Evolutionary conservation across 2,888 invertebrate genomes (phyloP), one percentile per base, ranked within the genome.

Genomic region (Netelia virgata): DNA sequence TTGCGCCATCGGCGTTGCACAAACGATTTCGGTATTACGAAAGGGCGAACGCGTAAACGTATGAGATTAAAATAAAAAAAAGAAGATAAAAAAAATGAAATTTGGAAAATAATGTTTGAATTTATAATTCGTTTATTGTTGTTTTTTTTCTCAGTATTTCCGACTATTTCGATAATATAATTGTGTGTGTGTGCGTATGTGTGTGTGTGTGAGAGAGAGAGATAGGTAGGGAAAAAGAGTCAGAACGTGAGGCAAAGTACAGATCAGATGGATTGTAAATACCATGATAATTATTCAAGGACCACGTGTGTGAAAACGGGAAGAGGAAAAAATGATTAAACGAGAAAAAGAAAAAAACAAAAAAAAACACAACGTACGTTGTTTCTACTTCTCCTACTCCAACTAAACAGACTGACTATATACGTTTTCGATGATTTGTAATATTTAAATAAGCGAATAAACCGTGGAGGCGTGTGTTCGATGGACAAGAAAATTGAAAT

Each of bases 401-500:
- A 88, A 88, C 89, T 89, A 87, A 90, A 92, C 92, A 92, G 92
- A 92, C 92, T 92, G 92, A 92, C 90, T 92, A 92, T 92, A 91
- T 91, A 91, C 86, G 85, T 86, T 87, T 91, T 91, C 90, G 89
- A 91, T 90, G 78, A 86, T 88, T 90, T 89, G 89, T 91, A 83
- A 75, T 82, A 87, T 86, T 80, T 86, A 86, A 79, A 74, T 85
- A 86, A 85, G 43, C 68, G 83, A 83, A 43, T 64, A 66, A 66
- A 75, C 69, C 53, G 61, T 81, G 73, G 74, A 63, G 76, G 66
- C 73, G 79, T 79, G 82, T 76, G 73, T 80, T 78, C 55, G 69
- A 82, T 61, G 43, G 76, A 69, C 23, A 23, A 64, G 23, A n/a
- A 78, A 77, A 64, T 16, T 68, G 68, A 68, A 59, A 59, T 75